Conservation (phyloP, 1,140 invertebrate species). For the Drosophila biarmipes region DNA sequence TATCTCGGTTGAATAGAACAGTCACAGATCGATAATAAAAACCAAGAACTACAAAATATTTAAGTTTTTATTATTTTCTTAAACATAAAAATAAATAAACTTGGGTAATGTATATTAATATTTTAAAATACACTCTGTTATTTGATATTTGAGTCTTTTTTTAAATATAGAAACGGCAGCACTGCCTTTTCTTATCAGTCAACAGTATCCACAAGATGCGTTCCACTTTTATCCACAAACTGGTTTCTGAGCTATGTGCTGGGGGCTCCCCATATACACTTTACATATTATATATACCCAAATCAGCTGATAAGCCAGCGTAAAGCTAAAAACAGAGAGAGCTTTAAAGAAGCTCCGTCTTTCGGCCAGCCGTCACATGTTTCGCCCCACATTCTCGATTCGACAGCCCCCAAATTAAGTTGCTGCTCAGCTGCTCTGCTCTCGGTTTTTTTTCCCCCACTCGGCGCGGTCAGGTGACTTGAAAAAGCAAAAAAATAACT, state of each 20-base stretch:
- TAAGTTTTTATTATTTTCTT: background rate
- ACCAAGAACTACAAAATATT: background rate
- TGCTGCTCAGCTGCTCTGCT: conserved; percentile 21
- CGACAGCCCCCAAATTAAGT: conserved; percentile 31
- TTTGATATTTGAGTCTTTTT: background rate
- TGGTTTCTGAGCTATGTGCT: conserved; percentile 3
- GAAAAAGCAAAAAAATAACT: conserved; percentile 32
- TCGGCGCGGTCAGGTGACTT: conserved; percentile 72
- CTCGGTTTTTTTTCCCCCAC: conserved; percentile 14
- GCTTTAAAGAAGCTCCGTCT: conserved; percentile 27
- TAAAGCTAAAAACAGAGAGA: conserved; percentile 36
- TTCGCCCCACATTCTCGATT: conserved; percentile 40
- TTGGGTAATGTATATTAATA: too few relatives aligned
- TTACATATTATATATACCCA: background rate
- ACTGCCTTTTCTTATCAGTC: background rate
- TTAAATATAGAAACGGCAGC: background rate
- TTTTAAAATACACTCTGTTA: background rate
- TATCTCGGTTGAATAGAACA: conserved; percentile 5
- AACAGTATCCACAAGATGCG: conserved; percentile 3
- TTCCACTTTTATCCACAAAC: conserved; percentile 10
- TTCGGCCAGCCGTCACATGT: conserved; percentile 14
- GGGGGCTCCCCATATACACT: background rate
- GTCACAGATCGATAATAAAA: background rate
- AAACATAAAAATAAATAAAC: background rate
- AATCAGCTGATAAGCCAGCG: conserved; percentile 28